Evolutionary conservation across 1,140 invertebrate species (phyloP).

Genomic region (Procambarus virginalis): DNA sequence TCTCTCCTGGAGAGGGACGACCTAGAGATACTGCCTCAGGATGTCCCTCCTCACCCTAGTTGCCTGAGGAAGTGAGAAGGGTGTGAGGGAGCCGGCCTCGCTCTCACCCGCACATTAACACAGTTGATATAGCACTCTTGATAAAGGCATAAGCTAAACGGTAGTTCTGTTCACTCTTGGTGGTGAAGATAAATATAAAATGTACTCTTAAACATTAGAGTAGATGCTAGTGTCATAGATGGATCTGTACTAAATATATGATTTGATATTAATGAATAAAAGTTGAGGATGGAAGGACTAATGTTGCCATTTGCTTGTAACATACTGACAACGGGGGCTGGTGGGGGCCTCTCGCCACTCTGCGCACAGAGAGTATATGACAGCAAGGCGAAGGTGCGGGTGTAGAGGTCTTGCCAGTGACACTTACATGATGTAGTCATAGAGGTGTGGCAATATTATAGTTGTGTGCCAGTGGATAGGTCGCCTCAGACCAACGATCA

Average conservation of each 20-base stretch:
- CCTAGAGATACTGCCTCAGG: background rate
- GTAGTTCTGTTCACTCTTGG: conserved; percentile 16
- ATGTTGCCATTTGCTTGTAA: background rate
- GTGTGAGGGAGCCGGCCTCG: background rate
- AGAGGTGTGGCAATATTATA: too few relatives aligned
- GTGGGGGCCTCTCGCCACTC: background rate
- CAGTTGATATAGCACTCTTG: background rate
- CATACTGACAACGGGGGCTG: conserved; percentile 2
- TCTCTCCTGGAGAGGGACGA: too few relatives aligned
- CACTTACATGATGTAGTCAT: too few relatives aligned
- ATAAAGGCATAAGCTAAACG: conserved; percentile 27
- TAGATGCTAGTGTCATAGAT: conserved; percentile 7
- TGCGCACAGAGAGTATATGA: background rate
- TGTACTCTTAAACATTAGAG: conserved; percentile 9
- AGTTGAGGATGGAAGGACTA: background rate
- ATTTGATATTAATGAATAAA: conserved; percentile 1
- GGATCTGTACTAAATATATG: conserved; percentile 23
- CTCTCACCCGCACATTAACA: conserved; percentile 2
- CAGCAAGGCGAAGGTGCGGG: too few relatives aligned
- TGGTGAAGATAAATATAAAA: conserved; percentile 12
- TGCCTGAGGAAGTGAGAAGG: background rate
- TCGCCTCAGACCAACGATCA: too few relatives aligned
- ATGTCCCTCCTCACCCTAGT: background rate
- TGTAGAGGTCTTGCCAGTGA: too few relatives aligned
- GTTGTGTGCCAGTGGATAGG: too few relatives aligned